Percentiles rank a stretch among this genome's conserved stretches.
Conservation (phyloP, 2,797 vertebrate species). For the Myotis vivesi region DNA sequence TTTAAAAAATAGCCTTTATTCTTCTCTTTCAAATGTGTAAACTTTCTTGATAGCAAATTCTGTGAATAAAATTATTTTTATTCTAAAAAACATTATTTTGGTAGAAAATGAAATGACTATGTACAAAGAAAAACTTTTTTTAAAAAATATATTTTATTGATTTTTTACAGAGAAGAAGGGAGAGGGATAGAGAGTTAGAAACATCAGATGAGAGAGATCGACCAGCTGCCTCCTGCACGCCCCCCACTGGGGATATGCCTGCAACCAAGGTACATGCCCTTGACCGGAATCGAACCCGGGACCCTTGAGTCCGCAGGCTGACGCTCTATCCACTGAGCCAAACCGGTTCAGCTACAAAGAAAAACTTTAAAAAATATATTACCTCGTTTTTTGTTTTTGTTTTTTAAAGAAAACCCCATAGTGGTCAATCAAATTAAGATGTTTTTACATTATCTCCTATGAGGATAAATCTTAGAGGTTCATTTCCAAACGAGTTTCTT, state of each 20-base stretch:
- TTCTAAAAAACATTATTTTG: background rate
- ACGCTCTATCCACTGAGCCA: no score
- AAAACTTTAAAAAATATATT: background rate
- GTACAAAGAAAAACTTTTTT: background rate
- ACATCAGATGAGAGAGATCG: no score
- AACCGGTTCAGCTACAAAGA: no score
- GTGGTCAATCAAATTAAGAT: background rate
- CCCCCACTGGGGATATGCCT: no score
- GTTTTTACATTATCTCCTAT: conserved; percentile 1
- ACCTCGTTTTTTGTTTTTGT: background rate
- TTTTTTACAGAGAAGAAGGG: no score
- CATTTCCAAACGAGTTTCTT: conserved; percentile 16
- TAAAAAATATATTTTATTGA: background rate
- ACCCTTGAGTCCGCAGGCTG: no score
- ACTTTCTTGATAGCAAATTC: background rate
- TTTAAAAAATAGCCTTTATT: background rate
- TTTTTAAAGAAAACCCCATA: background rate
- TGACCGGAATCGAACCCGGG: no score
- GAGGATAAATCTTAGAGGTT: background rate
- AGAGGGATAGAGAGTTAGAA: no score
- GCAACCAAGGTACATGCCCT: no score
- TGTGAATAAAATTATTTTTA: background rate
- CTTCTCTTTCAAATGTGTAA: background rate
- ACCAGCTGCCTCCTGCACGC: no score
- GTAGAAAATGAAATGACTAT: background rate